phyloP scores from a whole-genome alignment of 2,797 vertebrate genomes.

The Mycteria americana region DNA sequence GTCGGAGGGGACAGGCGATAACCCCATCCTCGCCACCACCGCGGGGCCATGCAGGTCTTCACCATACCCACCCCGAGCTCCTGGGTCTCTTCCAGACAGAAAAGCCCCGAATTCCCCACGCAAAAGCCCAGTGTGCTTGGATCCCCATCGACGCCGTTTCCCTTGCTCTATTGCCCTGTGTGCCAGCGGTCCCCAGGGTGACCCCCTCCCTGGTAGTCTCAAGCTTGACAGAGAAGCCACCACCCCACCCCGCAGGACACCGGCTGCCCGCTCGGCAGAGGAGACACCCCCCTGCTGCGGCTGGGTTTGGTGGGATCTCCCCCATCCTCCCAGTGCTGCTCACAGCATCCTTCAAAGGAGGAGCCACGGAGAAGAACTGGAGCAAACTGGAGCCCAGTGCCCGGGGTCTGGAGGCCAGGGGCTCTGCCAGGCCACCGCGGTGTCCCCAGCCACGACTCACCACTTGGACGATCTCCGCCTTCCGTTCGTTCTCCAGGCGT shows the following conservation, averaged over 20 bases:
- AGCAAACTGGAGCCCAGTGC: fast-evolving
- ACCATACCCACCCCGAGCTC: fast-evolving
- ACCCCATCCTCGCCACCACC: background rate
- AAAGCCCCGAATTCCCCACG: fast-evolving
- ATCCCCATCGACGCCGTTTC: fast-evolving
- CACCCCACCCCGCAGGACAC: background rate
- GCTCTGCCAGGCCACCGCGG: fast-evolving
- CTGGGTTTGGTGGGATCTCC: background rate
- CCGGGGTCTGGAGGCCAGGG: fast-evolving
- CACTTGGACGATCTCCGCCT: slow-evolving; percentile 93
- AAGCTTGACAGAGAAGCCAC: background rate
- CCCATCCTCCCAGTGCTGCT: background rate
- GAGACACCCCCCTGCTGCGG: fast-evolving
- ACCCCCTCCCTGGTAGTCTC: background rate
- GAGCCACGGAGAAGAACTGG: background rate
- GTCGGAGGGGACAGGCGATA: background rate
- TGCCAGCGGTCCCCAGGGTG: background rate
- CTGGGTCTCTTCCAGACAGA: fast-evolving
- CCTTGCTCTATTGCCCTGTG: fast-evolving
- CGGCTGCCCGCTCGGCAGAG: no score
- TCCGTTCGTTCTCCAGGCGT: slow-evolving; percentile 87
- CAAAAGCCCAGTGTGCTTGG: fast-evolving
- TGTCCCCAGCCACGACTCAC: slow-evolving; percentile 67
- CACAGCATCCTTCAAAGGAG: background rate
- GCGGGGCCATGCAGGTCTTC: background rate